Evolutionary conservation across 2,888 invertebrate genomes (phyloP).

Genomic region (Carpatolechia fugitivella): DNA sequence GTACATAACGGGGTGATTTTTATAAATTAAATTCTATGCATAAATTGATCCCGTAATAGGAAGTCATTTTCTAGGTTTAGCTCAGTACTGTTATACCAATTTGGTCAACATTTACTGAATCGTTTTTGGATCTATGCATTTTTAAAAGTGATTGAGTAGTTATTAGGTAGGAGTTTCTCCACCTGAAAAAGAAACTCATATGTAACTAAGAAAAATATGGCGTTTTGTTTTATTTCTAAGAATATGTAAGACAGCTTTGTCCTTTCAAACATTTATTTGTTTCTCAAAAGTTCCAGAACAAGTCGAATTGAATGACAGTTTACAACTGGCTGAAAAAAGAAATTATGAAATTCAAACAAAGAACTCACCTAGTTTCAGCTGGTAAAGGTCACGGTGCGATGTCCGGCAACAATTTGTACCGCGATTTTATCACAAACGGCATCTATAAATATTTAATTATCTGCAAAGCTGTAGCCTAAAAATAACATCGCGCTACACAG

Average conservation of each 20-base stretch:
- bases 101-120: background rate
- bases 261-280: too few relatives aligned
- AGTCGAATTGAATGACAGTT: background rate
- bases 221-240: too few relatives aligned
- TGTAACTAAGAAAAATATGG: too few relatives aligned
- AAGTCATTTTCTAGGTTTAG: conserved; percentile 32
- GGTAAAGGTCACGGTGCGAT: conserved; percentile 42
- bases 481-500: conserved; percentile 66
- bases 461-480: conserved; percentile 76
- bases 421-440: conserved; percentile 53
- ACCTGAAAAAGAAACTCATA: background rate
- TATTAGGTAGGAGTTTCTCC: background rate
- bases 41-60: conserved; percentile 70
- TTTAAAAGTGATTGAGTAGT: background rate
- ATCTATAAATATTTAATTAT: conserved; percentile 76
- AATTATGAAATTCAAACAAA: conserved; percentile 51
- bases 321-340: background rate
- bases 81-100: background rate
- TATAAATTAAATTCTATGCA: conserved; percentile 52
- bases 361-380: conserved; percentile 56
- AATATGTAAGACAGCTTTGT: too few relatives aligned
- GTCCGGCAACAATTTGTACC: conserved; percentile 42
- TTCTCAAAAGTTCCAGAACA: too few relatives aligned
- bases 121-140: background rate
- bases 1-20: conserved; percentile 20